A percentile compares a stretch with the other conserved stretches of the same genome.
phyloP scores from a whole-genome alignment of 1,140 invertebrate species.

The Sitodiplosis mosellana region DNA sequence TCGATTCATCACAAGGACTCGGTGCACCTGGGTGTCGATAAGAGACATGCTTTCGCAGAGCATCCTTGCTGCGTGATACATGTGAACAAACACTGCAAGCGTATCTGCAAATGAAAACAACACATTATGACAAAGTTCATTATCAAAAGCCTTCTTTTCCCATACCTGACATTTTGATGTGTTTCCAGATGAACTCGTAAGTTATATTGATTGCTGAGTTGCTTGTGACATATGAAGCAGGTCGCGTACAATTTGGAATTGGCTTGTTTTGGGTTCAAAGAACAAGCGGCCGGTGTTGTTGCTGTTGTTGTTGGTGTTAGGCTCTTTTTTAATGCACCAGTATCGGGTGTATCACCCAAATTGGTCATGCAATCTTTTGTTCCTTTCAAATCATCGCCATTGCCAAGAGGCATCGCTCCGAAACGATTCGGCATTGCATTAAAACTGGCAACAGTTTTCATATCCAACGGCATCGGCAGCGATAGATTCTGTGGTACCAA shows the following conservation, averaged over 20 bases:
- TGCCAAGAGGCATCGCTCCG: not conserved
- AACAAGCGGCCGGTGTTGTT: too few species aligned
- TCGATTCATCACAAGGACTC: conserved; percentile 21
- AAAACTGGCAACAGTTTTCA: too few species aligned
- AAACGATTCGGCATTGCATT: too few species aligned
- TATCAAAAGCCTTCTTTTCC: not conserved
- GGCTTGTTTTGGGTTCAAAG: conserved; percentile 18
- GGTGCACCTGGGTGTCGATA: conserved; percentile 52
- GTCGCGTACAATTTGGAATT: conserved; percentile 35
- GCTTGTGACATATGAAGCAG: conserved; percentile 72
- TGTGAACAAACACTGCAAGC: conserved; percentile 69
- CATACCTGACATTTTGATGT: conserved; percentile 57
- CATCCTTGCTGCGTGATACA: conserved; percentile 67
- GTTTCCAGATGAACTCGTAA: conserved; percentile 76
- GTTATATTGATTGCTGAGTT: conserved; percentile 78
- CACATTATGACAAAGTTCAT: not conserved
- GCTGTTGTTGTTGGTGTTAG: too few species aligned
- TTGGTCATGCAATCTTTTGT: not conserved
- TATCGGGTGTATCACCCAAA: not conserved
- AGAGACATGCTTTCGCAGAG: conserved; percentile 70
- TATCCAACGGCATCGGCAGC: too few species aligned
- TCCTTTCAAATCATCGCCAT: not conserved
- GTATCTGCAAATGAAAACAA: conserved; percentile 21
- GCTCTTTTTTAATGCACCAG: too few species aligned
- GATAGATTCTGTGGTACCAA: not conserved